Evolutionary conservation across 2,888 invertebrate genomes (phyloP), one percentile per base, ranked within the genome.

Genomic region (Eumerus sabulonum): DNA sequence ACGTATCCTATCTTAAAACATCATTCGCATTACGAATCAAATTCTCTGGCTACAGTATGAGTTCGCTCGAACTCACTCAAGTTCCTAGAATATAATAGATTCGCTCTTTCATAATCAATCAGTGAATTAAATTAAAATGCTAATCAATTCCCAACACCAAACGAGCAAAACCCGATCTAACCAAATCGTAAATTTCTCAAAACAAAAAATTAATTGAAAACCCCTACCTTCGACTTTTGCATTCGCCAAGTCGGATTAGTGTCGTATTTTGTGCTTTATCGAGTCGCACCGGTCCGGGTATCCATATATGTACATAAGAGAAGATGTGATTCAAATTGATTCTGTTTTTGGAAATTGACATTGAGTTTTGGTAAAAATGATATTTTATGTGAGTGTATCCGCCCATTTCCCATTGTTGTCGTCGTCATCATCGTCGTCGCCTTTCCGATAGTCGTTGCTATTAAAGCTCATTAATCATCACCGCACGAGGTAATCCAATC

Each of bases 401-500:
- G 16, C 57, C 17, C 9, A 27, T 35, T 27, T 27, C 3, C 27
- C 27, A 9, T 56, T 40, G 12, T 40, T 9, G 7, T 18, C 38
- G 60, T 67, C 38, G 12, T 38, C 27, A 19, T 36, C 18, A 60
- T 13, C 35, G 2, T 7, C 27, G 27, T n/a, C n/a, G n/a, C n/a
- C n/a, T n/a, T n/a, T n/a, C n/a, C n/a, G n/a, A n/a, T n/a, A 27
- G 27, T 27, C 27, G n/a, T 35, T 0, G 35, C 1, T 40, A 36
- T 48, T 50, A 42, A 13, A 62, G 45, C 9, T 57, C 74, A 74
- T 74, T 45, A 68, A 74, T 74, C 74, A 74, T 68, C 12, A 14
- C 44, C 54, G 66, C 73, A 66, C 73, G 48, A 60, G 19, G n/a
- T 59, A 27, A 16, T 27, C 13, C 60, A 66, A 66, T 73, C 45